Base-by-base conservation (phyloP, 2,888 invertebrate species). In the Hoplodrina blanda region DNA sequence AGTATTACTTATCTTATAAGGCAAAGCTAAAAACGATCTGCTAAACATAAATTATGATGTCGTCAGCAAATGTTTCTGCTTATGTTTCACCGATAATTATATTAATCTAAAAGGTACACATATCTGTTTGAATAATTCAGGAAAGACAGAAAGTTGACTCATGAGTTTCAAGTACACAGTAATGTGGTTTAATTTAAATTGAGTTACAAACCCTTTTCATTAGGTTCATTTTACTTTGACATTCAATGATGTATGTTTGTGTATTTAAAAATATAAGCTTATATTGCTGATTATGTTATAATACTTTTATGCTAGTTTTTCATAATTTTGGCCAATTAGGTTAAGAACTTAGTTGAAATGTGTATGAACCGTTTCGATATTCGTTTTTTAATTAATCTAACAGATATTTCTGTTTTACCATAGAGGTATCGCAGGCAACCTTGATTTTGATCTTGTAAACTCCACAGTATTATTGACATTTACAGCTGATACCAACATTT, bases 191-290 rank as follows among this genome's bases (percentile, higher is more conserved):
- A 49, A 60, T 55, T 62, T 60, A 17, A 55, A 60, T 76, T 76
- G 52, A 68, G 76, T 76, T 66, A 62, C 44, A 33, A 80, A 68
- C 62, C 75, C 59, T 59, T 53, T 80, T 76, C 25, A 49, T 8
- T 8, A 37, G 8, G 8, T 37, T 37, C 8, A 37, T 37, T 20
- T 49, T 6, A 11, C 25, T 50, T 52, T 33, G 56, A 13, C 41
- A 41, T 13, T 41, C 44, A 10, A n/a, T 55, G 37, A 33, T 6
- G 19, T 41, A 4, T 41, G 41, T 41, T 13, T 41, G 41, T 41
- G 2, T 41, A 13, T 41, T 41, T 41, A 41, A 13, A 13, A 1
- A 41, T 13, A 41, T 2, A 41, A 41, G 46, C 11, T 59, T 75
- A 46, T 75, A 20, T 50, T 54, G 19, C 8, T 75, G 44, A 79